Conservation (phyloP, 2,113 vertebrate genomes). For the Dipodomys merriami region DNA sequence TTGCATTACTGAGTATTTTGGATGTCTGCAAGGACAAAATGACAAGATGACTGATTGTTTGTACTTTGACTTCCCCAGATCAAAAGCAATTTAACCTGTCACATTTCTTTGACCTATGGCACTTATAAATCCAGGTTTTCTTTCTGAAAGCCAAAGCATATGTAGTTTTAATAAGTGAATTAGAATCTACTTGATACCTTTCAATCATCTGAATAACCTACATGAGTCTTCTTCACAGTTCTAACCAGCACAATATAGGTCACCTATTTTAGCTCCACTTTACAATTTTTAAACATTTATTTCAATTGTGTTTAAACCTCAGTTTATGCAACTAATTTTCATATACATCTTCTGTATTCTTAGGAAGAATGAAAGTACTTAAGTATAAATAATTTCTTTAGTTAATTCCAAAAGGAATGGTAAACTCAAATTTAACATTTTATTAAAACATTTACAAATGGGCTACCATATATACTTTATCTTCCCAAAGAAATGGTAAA, state of each 20-base stretch:
- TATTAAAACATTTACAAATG: neutral
- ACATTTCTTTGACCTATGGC: neutral
- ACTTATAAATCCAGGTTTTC: constrained; percentile 6
- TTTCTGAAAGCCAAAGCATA: neutral
- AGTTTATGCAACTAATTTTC: neutral
- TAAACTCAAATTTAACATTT: neutral
- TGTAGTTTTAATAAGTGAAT: constrained; percentile 45
- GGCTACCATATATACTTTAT: neutral
- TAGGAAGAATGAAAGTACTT: neutral
- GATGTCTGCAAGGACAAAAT: constrained; percentile 2
- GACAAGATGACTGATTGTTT: neutral
- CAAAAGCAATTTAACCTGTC: constrained; percentile 10
- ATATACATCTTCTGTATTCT: neutral
- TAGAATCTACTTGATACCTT: neutral
- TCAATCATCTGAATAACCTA: neutral
- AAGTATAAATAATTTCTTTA: neutral
- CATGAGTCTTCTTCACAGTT: neutral
- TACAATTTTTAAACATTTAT: neutral
- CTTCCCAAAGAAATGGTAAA: neutral
- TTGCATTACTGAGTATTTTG: constrained; percentile 26
- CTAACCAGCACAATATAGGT: neutral
- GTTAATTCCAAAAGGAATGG: neutral
- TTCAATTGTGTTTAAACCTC: neutral
- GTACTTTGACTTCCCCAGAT: constrained; percentile 42
- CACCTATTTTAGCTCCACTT: neutral